Evolutionary conservation across 2,797 vertebrate genomes (phyloP).

Genomic region (Myiotriccus ornatus): DNA sequence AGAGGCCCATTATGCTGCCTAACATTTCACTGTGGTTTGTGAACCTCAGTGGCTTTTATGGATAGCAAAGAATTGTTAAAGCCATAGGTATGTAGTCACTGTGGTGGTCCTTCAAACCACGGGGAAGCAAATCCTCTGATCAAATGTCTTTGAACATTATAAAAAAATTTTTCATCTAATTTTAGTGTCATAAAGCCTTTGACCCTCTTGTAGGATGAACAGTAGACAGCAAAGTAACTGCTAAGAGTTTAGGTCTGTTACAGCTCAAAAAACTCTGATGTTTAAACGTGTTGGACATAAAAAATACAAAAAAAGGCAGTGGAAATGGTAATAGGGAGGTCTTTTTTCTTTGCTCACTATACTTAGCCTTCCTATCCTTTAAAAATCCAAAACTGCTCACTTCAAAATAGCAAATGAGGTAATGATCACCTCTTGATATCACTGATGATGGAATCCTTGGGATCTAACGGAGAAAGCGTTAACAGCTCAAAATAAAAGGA

Average conservation of each 20-base stretch:
- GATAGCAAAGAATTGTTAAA: not conserved
- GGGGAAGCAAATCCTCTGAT: not conserved
- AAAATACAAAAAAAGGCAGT: not conserved
- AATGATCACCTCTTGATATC: not conserved
- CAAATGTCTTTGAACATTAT: not conserved
- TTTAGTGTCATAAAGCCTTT: slow-evolving; percentile 5
- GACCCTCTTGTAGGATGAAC: not conserved
- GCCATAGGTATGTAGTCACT: not conserved
- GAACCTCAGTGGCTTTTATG: slow-evolving; percentile 16
- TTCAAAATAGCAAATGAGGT: not conserved
- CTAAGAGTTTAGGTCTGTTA: not conserved
- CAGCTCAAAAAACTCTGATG: not conserved
- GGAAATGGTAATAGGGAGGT: not conserved
- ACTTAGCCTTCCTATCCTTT: not conserved
- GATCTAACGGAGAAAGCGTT: not conserved
- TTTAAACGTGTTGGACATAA: not conserved
- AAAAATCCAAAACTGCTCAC: not conserved
- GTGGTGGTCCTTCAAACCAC: not conserved
- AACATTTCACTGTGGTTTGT: not conserved
- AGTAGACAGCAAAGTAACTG: not conserved
- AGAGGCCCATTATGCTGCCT: slow-evolving; percentile 22
- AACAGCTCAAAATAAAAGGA: not conserved
- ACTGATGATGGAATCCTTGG: not conserved
- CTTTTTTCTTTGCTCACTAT: not conserved
- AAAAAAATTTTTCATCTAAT: not conserved